Base-by-base conservation (phyloP, 2,797 vertebrate species). In the Acanthurus leucopareius region DNA sequence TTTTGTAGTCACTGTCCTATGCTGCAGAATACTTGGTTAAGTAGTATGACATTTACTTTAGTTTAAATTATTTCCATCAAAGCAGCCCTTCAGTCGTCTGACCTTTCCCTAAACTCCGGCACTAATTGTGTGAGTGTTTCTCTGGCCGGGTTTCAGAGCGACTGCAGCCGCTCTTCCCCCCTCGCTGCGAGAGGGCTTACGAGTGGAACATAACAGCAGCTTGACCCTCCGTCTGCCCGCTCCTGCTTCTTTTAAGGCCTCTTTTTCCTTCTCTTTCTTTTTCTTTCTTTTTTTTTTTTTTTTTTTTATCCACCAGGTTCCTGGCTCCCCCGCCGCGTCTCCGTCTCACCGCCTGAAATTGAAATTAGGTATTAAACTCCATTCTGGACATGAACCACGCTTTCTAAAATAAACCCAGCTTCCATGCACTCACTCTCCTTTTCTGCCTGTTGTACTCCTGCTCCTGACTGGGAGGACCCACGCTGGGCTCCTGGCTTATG, bases 311-410 rank as follows among this genome's bases (percentile, higher is more conserved):
- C 57, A 25, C 42, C 78, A 74, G 75, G 73, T 80, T 72, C 73
- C 59, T 7, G 15, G 61, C 79, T 68, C 25, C 85, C 89, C 85
- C 3, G 35, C 67, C 7, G 71, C 73, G 80, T 25, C 67, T 22
- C 64, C 3, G 45, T 68, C 74, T 86, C 59, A 2, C 54, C 0
- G 17, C 32, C 60, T 82, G 82, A 87, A 89, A 89, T 87, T 90
- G 75, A 91, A 92, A 92, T 89, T 0, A 89, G 84, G 70, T 38
- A 86, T 89, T 86, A 79, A 86, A 82, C 64, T 82, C 58, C 40
- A n/a, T 75, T 79, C 58, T 0, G 25, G 62, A 68, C 70, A 59
- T 10, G 40, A 74, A 73, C 66, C 48, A 19, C 1, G 40, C 85
- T 89, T 83, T 88, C 73, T 68, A 78, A 83, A 84, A 86, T 85